A percentile compares a stretch with the other conserved stretches of the same genome.
Evolutionary conservation across 2,888 invertebrate genomes (phyloP).

Genomic region (Heliconius hortense): DNA sequence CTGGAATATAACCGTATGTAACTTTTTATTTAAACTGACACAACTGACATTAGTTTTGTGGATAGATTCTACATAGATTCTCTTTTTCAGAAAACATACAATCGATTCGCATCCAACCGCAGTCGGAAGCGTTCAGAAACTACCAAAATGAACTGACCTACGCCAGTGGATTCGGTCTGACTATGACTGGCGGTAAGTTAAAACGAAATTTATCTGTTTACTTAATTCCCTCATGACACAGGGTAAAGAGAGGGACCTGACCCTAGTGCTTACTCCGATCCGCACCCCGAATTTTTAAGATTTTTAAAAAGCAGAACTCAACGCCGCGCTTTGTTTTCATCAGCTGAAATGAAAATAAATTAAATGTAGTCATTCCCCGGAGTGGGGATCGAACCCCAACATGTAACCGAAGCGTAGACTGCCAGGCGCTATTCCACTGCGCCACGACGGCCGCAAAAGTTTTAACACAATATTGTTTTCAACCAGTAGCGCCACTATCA

Average conservation of each 20-base stretch:
- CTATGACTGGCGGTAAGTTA: constrained; percentile 62
- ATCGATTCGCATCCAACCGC: constrained; percentile 60
- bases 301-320: no score
- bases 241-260: background rate
- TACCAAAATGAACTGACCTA: constrained; percentile 53
- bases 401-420: no score
- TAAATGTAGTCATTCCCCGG: no score
- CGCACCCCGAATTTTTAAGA: no score
- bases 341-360: no score
- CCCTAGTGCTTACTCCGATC: no score
- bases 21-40: background rate
- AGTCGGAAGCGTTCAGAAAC: constrained; percentile 55
- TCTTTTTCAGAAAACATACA: constrained; percentile 52
- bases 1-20: constrained; percentile 6
- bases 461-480: background rate
- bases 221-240: no score
- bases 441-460: no score
- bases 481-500: background rate
- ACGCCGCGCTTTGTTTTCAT: no score
- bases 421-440: no score
- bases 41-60: background rate
- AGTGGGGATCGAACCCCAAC: no score
- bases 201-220: background rate
- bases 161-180: constrained; percentile 69
- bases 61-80: background rate